These are phyloP conservation scores for Malthinus seriepunctatus DNA, from an alignment of 2,888 invertebrate species.

Conservation along the genomic window DNA sequence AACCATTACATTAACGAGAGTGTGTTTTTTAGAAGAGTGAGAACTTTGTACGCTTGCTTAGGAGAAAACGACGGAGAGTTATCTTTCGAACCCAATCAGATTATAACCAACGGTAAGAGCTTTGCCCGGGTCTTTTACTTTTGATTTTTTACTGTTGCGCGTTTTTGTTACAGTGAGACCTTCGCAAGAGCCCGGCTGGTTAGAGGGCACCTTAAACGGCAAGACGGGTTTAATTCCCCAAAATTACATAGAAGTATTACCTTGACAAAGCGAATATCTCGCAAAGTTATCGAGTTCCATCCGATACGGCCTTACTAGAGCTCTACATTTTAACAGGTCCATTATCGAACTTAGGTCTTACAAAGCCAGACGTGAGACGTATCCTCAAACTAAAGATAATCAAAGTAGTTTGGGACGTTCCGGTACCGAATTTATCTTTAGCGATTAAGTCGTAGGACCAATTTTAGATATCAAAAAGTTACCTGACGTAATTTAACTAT, in stretches of 20 bases:
- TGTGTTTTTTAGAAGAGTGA: slow-evolving; percentile 69
- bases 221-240: slow-evolving; percentile 92
- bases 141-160: neutral
- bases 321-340: slow-evolving; percentile 47
- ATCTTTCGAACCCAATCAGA: slow-evolving; percentile 98
- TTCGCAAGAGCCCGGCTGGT: slow-evolving; percentile 96
- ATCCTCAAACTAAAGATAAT: slow-evolving; percentile 49
- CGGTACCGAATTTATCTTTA: neutral
- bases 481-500: no score
- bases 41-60: slow-evolving; percentile 93
- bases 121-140: slow-evolving; percentile 41
- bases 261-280: slow-evolving; percentile 58
- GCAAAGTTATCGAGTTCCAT: slow-evolving; percentile 49
- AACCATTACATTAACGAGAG: neutral
- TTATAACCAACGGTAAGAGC: slow-evolving; percentile 95
- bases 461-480: no score
- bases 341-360: slow-evolving; percentile 37
- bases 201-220: slow-evolving; percentile 92
- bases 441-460: no score
- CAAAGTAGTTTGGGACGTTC: slow-evolving; percentile 12
- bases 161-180: slow-evolving; percentile 67
- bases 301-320: slow-evolving; percentile 47
- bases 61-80: slow-evolving; percentile 97
- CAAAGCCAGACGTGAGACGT: slow-evolving; percentile 38
- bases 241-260: slow-evolving; percentile 92